These are phyloP conservation scores for Hydrophis major DNA, from an alignment of 2,797 vertebrate species.

Conservation along the genomic window DNA sequence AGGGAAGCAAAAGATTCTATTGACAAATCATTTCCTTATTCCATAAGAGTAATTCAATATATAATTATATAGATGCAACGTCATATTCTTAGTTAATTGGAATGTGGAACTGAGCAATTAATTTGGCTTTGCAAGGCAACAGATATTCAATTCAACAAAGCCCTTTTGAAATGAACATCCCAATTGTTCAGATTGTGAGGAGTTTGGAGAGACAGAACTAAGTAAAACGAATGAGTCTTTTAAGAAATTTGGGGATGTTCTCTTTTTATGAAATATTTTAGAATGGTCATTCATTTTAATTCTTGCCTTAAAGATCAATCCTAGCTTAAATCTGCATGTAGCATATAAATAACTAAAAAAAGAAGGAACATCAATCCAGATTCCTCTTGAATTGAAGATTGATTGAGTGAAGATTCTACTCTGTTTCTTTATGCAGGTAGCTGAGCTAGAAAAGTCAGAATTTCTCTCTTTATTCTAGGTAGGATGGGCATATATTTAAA, in stretches of 20 bases:
- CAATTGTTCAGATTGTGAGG: not conserved
- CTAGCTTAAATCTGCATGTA: not conserved
- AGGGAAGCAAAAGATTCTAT: constrained; percentile 40
- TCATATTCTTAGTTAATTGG: constrained; percentile 61
- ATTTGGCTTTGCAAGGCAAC: constrained; percentile 28
- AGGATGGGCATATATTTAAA: not conserved
- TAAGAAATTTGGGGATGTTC: not conserved
- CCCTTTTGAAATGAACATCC: constrained; percentile 14
- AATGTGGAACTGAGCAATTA: constrained; percentile 63
- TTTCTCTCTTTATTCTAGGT: not conserved
- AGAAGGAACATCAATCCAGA: not conserved
- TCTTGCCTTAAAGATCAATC: not conserved
- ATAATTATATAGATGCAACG: constrained; percentile 65
- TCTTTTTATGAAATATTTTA: not conserved
- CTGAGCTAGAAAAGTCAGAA: not conserved
- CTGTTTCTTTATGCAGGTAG: not conserved
- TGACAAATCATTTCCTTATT: constrained; percentile 60
- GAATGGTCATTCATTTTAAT: not conserved
- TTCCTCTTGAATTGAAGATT: not conserved
- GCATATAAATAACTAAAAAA: not conserved
- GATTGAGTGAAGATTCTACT: not conserved
- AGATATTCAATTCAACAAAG: constrained; percentile 40
- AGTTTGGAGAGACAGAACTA: not conserved
- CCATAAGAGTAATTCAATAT: constrained; percentile 69
- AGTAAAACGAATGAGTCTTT: not conserved